Evolutionary conservation across 2,113 vertebrate species (phyloP), one percentile per base, ranked within the genome.

Genomic region (Gavialis gangeticus): DNA sequence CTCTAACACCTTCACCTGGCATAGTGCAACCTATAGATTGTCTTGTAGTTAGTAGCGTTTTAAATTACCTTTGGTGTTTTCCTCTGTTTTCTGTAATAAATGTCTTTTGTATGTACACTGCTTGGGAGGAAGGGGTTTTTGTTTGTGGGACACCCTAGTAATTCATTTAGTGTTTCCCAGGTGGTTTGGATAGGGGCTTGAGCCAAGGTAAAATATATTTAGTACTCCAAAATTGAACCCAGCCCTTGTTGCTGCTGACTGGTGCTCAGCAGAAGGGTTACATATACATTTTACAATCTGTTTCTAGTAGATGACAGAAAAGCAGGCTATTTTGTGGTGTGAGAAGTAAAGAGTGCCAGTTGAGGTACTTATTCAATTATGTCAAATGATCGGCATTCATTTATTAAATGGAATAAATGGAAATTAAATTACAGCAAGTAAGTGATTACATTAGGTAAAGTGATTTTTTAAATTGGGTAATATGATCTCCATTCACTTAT

Each of bases 341-440:
- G 84, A 90, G 83, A 67, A 87, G 64, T 67, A 60, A 4, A 88
- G 83, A 90, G 17, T 88, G 93, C 82, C 60, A 94, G 34, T 46
- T 82, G 87, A 92, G 80, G 64, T 91, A 79, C 90, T 94, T 95
- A 87, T 63, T 94, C 62, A 95, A 92, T 97, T 94, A 93, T 84
- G 81, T 94, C 78, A 95, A 94, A 95, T 91, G 91, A 95, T 95
- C 71, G 77, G 73, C 62, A 88, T 92, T 92, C 85, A 57, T 96
- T 92, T 94, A 96, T 95, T 96, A 97, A 95, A 91, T 3, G 46
- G 86, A 69, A 34, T 93, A 96, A 94, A 96, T 16, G 90, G 85
- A 95, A 95, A 95, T 95, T 94, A 87, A 97, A 93, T 95, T 94
- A 93, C 5, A 94, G 56, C 34, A 88, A 89, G 92, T 91, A 91